A percentile compares a stretch with the other conserved stretches of the same genome.
Evolutionary conservation across 2,113 vertebrate genomes (phyloP).

Genomic region (Myocastor coypus): DNA sequence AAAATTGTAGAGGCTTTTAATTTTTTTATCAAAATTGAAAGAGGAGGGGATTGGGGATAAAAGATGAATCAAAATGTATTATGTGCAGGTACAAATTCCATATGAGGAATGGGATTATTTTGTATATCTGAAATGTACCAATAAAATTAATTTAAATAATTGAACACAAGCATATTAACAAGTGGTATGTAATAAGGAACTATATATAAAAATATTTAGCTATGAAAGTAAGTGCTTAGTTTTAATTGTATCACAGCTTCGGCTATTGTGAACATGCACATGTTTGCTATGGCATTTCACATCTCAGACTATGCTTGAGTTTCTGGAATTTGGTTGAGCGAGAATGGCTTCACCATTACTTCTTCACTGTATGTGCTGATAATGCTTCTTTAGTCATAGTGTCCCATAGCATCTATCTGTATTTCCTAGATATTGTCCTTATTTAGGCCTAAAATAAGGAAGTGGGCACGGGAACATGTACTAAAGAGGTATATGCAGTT

Average conservation of each 20-base stretch:
- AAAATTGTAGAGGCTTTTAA: not conserved
- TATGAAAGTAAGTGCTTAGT: not conserved
- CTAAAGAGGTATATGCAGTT: too few species aligned
- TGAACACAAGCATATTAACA: not conserved
- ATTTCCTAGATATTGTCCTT: not conserved
- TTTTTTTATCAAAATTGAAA: not conserved
- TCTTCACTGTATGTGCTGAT: not conserved
- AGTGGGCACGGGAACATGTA: too few species aligned
- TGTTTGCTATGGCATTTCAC: not conserved
- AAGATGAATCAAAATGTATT: not conserved
- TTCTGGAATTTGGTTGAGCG: not conserved
- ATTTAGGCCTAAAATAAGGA: too few species aligned
- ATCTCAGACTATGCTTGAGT: not conserved
- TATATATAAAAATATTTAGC: not conserved
- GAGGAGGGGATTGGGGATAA: not conserved
- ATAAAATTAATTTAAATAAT: not conserved
- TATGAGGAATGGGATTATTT: not conserved
- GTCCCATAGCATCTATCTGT: not conserved
- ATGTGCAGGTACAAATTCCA: not conserved
- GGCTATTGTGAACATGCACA: not conserved
- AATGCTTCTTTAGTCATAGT: not conserved
- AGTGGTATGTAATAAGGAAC: not conserved
- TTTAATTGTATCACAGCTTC: not conserved
- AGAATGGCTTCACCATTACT: fast-evolving
- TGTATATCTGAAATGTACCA: not conserved